These are phyloP conservation scores for Allacma fusca DNA, from an alignment of 2,888 invertebrate genomes.

Conservation along the genomic window DNA sequence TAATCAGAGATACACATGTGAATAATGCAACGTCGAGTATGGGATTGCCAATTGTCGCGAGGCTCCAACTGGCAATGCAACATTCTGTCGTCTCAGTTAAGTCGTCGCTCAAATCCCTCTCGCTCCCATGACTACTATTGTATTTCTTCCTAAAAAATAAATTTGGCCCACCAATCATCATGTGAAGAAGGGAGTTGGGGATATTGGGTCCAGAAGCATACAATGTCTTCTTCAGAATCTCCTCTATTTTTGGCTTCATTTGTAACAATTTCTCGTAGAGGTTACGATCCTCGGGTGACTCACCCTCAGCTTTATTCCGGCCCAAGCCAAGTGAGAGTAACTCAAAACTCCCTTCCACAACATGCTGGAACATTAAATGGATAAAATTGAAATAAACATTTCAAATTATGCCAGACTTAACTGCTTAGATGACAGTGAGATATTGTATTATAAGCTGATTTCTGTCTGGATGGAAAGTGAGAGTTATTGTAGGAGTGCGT, in stretches of 20 bases:
- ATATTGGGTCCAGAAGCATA: slow-evolving; percentile 20
- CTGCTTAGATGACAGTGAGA: too few relatives aligned
- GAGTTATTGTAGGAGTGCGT: not conserved
- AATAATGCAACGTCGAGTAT: slow-evolving; percentile 61
- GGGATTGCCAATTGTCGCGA: slow-evolving; percentile 60
- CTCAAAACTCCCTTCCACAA: slow-evolving; percentile 35
- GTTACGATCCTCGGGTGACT: not conserved
- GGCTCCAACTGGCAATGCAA: slow-evolving; percentile 61
- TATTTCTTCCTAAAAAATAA: slow-evolving; percentile 13
- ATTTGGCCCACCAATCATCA: slow-evolving; percentile 43
- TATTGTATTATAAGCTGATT: too few relatives aligned
- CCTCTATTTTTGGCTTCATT: slow-evolving; percentile 28
- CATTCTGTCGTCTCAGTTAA: slow-evolving; percentile 47
- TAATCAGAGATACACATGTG: slow-evolving; percentile 58
- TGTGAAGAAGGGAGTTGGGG: slow-evolving; percentile 35
- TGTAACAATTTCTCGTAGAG: not conserved
- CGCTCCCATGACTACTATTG: not conserved
- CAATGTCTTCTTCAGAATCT: slow-evolving; percentile 16
- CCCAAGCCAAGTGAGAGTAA: slow-evolving; percentile 4
- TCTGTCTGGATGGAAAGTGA: not conserved
- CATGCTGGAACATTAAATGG: slow-evolving; percentile 12
- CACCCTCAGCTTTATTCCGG: not conserved
- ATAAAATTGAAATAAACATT: not conserved
- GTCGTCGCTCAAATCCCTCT: not conserved
- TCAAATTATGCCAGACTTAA: too few relatives aligned